Evolutionary conservation across 2,888 invertebrate genomes (phyloP), one percentile per base, ranked within the genome.

Genomic region (Thalpophila matura): DNA sequence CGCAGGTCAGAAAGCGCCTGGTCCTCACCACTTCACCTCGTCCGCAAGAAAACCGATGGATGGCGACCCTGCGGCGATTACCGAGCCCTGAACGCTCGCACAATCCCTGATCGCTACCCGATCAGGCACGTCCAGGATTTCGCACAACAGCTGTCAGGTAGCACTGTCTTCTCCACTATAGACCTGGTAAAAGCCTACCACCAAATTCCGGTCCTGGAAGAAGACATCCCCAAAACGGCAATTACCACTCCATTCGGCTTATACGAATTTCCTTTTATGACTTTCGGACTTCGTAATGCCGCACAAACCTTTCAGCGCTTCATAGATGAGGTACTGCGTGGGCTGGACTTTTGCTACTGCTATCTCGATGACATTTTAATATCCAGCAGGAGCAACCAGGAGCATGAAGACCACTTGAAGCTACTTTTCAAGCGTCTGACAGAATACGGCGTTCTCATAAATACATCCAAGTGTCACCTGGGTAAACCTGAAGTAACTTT

Each of bases 201-300:
- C 6, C 47, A 49, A 14, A 49, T 49, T 0, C 40, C 49, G 3
- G 42, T 57, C 3, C 3, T 9, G 4, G 26, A 33, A 9, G 59
- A 53, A 0, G 61, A 72, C n/a, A 64, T 67, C 3, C 46, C 27
- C 1, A 72, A 72, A 9, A 67, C 64, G 0, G 67, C 67, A 0
- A 66, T 70, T 7, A 69, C 64, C 0, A 70, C 70, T 0, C 70
- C 65, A 0, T 70, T 70, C 16, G 71, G 66, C 0, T 33, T 67
- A 1, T 43, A 26, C 9, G 26, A 54, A 24, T 54, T 43, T 9
- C 31, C 31, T 1, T 47, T 33, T n/a, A 47, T 49, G 37, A 49
- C 35, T 0, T 49, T 49, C 18, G 74, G 74, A 0, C 42, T 74
- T 0, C 35, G 74, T 0, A 74, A 69, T 12, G 77, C 74, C 0